Conservation (phyloP, 1,140 invertebrate genomes). For the Procambarus virginalis region DNA sequence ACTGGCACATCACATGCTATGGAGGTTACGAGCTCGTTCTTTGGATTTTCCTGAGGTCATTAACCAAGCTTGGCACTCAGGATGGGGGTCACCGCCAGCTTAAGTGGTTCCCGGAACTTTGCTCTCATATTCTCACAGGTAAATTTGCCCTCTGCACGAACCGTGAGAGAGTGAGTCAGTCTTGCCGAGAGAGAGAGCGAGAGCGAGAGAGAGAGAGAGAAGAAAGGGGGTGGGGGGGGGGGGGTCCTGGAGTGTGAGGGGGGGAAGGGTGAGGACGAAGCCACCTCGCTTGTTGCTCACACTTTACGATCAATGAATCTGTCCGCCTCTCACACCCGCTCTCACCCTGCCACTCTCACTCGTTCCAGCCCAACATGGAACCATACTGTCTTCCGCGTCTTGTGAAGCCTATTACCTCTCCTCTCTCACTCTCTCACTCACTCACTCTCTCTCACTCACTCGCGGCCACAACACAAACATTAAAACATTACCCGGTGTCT, state of each 20-base stretch:
- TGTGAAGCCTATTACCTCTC: neutral
- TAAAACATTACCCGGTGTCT: too few relatives aligned
- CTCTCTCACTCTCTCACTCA: neutral
- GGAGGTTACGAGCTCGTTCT: too few relatives aligned
- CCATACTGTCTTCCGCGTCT: too few relatives aligned
- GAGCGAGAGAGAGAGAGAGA: neutral
- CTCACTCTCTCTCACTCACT: neutral
- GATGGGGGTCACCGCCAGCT: neutral
- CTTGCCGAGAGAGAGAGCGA: neutral
- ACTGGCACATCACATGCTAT: too few relatives aligned
- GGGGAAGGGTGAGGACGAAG: neutral
- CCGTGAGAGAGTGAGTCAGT: neutral
- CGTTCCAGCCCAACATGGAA: neutral
- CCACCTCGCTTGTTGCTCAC: neutral
- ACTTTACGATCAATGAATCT: conserved; percentile 18
- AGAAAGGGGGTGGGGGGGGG: neutral
- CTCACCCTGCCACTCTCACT: neutral
- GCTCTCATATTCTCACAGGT: neutral
- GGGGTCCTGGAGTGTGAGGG: neutral
- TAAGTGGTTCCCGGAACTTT: conserved; percentile 2
- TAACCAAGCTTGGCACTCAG: neutral
- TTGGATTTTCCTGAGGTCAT: too few relatives aligned
- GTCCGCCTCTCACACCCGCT: conserved; percentile 8
- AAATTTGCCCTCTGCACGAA: neutral
- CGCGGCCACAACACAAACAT: neutral